phyloP scores from a whole-genome alignment of 2,113 vertebrate genomes.

The Pseudorasbora parva region DNA sequence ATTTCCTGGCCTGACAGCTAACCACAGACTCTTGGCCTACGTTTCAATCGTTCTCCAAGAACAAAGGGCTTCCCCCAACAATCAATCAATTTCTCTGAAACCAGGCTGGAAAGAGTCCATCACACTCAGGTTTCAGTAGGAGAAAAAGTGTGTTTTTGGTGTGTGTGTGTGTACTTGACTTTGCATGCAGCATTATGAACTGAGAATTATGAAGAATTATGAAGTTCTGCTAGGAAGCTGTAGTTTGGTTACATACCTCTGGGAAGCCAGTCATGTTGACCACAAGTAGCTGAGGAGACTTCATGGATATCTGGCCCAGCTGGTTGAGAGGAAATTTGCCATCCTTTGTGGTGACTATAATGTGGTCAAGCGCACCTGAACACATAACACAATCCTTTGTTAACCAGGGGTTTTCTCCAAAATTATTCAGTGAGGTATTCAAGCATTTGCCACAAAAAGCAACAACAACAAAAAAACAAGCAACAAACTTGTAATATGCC shows the following conservation, averaged over 20 bases:
- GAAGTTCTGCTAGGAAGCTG: background rate
- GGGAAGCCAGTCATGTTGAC: constrained; percentile 94
- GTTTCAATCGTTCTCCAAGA: constrained; percentile 60
- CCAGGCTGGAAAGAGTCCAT: constrained; percentile 41
- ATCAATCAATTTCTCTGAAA: constrained; percentile 61
- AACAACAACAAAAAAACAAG: background rate
- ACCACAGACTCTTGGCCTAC: constrained; percentile 61
- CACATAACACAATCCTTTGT: constrained; percentile 13
- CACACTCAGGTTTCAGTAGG: constrained; percentile 68
- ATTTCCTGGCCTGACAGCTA: constrained; percentile 77
- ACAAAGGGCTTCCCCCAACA: constrained; percentile 58
- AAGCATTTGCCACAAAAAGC: background rate
- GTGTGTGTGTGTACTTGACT: constrained; percentile 14
- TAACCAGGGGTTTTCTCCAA: background rate
- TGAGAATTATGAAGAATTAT: too few species aligned
- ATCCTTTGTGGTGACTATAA: constrained; percentile 85
- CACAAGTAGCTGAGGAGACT: constrained; percentile 88
- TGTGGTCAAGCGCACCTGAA: constrained; percentile 90
- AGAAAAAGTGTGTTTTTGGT: constrained; percentile 9
- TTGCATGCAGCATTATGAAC: background rate
- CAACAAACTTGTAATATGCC: background rate
- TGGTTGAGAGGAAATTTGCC: constrained; percentile 95
- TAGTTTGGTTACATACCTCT: constrained; percentile 81
- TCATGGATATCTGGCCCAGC: constrained; percentile 93
- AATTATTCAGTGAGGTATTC: background rate